phyloP scores from a whole-genome alignment of 2,797 vertebrate genomes.

The Spinus pinus region DNA sequence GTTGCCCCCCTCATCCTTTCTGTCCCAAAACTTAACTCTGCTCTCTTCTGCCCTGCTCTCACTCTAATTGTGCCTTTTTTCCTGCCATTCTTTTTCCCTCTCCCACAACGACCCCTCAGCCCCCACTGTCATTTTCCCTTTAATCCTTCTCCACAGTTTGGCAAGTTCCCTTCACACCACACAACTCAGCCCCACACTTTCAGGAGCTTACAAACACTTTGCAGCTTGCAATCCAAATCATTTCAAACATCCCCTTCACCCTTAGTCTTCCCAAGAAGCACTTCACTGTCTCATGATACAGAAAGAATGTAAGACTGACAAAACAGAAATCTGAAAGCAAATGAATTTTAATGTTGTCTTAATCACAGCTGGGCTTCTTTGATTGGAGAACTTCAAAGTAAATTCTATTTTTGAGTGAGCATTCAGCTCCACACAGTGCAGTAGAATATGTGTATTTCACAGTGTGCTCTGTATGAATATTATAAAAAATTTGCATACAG shows the following conservation, averaged over 20 bases:
- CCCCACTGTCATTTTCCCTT: neutral
- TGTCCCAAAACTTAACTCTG: neutral
- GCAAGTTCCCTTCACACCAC: neutral
- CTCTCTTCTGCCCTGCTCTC: neutral
- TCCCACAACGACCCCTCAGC: neutral
- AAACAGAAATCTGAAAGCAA: neutral
- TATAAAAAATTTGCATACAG: neutral
- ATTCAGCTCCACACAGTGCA: neutral
- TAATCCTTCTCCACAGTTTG: neutral
- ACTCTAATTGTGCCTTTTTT: neutral
- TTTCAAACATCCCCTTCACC: neutral
- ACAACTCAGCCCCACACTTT: neutral
- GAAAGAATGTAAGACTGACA: neutral
- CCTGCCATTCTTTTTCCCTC: neutral
- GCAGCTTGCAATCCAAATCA: neutral
- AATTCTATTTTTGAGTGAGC: neutral
- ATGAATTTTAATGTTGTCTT: neutral
- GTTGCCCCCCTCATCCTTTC: neutral
- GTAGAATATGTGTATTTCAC: rapidly evolving
- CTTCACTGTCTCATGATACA: neutral
- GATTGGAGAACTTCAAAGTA: neutral
- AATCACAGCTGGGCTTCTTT: neutral
- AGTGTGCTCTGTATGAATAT: neutral
- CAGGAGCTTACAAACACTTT: neutral
- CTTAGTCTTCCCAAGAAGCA: neutral